Conservation (phyloP, 64 coral and sea anemone species). For the Montipora capricornis region DNA sequence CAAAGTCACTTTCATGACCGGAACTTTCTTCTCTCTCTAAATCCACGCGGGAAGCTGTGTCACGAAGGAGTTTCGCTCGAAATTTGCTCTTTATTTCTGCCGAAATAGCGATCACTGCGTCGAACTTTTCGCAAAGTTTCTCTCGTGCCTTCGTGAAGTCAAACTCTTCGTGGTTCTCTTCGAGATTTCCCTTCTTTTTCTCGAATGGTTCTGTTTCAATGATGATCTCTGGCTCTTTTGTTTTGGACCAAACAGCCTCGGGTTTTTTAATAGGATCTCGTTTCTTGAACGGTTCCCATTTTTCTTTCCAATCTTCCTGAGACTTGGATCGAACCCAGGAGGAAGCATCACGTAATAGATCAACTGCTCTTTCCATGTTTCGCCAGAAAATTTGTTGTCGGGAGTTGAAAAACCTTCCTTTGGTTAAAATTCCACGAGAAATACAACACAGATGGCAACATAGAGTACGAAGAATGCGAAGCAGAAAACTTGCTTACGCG, state of each 20-base stretch:
- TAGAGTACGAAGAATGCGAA: neutral
- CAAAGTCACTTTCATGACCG: slow-evolving; percentile 51
- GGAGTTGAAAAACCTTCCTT: neutral
- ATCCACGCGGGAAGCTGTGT: slow-evolving; percentile 42
- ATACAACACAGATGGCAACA: neutral
- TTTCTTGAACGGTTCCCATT: slow-evolving; percentile 3
- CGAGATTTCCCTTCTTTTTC: neutral
- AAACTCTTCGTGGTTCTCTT: neutral
- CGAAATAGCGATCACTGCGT: slow-evolving; percentile 55
- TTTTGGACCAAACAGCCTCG: slow-evolving; percentile 35
- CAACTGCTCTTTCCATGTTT: slow-evolving; percentile 43
- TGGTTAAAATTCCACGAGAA: no score
- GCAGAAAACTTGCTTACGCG: no score
- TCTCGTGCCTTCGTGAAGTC: slow-evolving; percentile 43
- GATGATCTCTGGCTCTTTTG: slow-evolving; percentile 37
- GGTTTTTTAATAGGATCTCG: neutral
- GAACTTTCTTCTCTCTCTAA: slow-evolving; percentile 59
- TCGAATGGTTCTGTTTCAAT: slow-evolving; percentile 25
- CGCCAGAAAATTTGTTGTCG: neutral
- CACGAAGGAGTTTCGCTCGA: slow-evolving; percentile 76
- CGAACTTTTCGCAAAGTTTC: slow-evolving; percentile 83
- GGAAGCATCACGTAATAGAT: slow-evolving; percentile 18
- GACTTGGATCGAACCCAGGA: slow-evolving; percentile 11
- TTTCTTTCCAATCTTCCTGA: neutral
- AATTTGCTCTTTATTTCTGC: slow-evolving; percentile 86